Base-by-base conservation (phyloP, 1,140 invertebrate genomes). In the Globodera ellingtonae region DNA sequence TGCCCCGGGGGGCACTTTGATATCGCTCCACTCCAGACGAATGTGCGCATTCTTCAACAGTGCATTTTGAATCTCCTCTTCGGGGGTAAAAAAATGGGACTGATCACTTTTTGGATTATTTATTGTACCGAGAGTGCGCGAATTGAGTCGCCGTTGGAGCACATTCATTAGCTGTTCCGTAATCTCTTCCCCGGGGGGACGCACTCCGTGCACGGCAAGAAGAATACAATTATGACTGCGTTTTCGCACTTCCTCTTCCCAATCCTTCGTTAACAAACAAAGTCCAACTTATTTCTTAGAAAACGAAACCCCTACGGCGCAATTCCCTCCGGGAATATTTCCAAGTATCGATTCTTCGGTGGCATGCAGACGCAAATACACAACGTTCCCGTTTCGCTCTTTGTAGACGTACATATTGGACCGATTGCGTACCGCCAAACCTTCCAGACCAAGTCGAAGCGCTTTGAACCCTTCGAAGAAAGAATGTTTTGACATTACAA, bases 351-450 rank as follows among this genome's bases (percentile, higher is more conserved):
- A 81, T 46, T 80, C 78, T 3, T 79, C 78, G n/a, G 15, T 79
- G 15, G 78, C 46, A 83, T 84, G 82, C 62, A 80, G 46, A 9
- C 81, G 84, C 84, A 82, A 24, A 21, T 82, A 82, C 44, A 82
- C 84, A 7, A 82, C 79, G 84, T 82, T 82, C 4, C 69, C 46
- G 1, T 52, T 48, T 21, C 67, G n/a, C 50, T 83, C 84, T 13
- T 81, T n/a, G 50, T 76, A 86, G 18, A 83, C 84, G 67, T 86
- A 83, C 84, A 86, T 35, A 24, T 83, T 83, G 82, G 52, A 35
- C 21, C 83, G 75, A 48, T 86, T 84, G n/a, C 71, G 56, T 8
- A 86, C 73, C 50, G 82, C 82, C 48, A 84, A 73, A 18, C 50
- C 46, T 59, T 86, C 83, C 46, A 84, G 73, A 24, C 82, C 83